phyloP scores from a whole-genome alignment of 2,797 vertebrate genomes.

The Iguana delicatissima region DNA sequence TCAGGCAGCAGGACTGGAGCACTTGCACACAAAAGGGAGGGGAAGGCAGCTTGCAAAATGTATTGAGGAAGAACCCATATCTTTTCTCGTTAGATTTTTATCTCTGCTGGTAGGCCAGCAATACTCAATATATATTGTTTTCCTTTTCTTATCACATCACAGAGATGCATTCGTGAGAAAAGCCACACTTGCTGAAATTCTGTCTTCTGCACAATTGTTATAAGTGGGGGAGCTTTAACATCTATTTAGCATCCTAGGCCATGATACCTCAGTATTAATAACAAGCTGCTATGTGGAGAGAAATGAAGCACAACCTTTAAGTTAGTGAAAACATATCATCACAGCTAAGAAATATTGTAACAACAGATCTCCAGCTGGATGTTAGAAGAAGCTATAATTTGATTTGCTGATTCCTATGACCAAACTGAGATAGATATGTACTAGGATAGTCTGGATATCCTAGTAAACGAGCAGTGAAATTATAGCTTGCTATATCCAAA shows the following conservation, averaged over 20 bases:
- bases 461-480: constrained; percentile 52
- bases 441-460: constrained; percentile 43
- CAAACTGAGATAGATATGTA: constrained; percentile 45
- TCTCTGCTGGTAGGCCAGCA: neutral
- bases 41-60: neutral
- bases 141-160: neutral
- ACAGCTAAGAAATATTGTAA: constrained; percentile 13
- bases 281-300: neutral
- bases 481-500: constrained; percentile 37
- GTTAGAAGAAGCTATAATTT: constrained; percentile 43
- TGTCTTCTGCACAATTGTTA: neutral
- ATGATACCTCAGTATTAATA: constrained; percentile 5
- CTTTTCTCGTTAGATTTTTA: neutral
- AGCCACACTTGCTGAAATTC: neutral
- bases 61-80: neutral
- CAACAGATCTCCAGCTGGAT: constrained; percentile 6
- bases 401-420: constrained; percentile 45
- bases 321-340: constrained; percentile 25
- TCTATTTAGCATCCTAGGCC: neutral
- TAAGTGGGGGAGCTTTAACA: neutral
- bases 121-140: too few species aligned
- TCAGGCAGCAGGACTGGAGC: neutral
- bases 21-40: neutral
- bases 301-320: constrained; percentile 10
- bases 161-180: neutral